Conservation (phyloP, 2,888 invertebrate genomes). For the Zaprionus obscuricornis region DNA sequence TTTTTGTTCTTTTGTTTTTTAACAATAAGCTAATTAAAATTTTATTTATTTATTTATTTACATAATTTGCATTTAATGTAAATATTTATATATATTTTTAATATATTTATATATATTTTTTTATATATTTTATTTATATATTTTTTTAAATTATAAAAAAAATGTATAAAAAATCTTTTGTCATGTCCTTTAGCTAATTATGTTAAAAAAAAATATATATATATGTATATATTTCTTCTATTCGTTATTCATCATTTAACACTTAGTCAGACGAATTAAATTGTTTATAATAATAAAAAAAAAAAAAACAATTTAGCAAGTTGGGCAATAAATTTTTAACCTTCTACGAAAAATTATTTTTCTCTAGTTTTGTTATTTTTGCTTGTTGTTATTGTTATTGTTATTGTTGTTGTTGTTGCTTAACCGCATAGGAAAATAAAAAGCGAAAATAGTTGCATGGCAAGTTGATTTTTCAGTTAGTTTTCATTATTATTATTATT, state of each 20-base stretch:
- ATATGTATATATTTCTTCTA: slow-evolving; percentile 11
- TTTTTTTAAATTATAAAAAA: no score
- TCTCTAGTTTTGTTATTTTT: slow-evolving; percentile 20
- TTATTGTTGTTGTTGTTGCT: slow-evolving; percentile 11
- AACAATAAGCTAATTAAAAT: slow-evolving; percentile 1
- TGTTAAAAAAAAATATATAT: slow-evolving; percentile 20
- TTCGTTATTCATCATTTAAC: slow-evolving; percentile 37
- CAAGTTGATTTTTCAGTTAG: slow-evolving; percentile 21
- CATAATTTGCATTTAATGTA: no score
- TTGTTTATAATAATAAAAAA: slow-evolving; percentile 10
- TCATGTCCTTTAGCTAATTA: slow-evolving; percentile 43
- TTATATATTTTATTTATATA: no score
- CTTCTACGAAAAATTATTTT: slow-evolving; percentile 51
- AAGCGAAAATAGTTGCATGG: slow-evolving; percentile 27
- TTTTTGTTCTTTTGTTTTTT: neutral
- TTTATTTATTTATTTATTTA: neutral
- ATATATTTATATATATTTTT: no score
- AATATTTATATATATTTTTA: no score
- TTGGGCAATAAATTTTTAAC: slow-evolving; percentile 53
- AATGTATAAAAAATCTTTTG: no score
- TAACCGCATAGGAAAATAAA: slow-evolving; percentile 44
- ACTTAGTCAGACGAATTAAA: slow-evolving; percentile 38
- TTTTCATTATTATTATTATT: slow-evolving; percentile 10
- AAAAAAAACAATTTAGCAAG: slow-evolving; percentile 45
- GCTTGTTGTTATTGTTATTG: slow-evolving; percentile 21